Percentiles rank a stretch among this genome's conserved stretches.
Conservation (phyloP, 2,113 vertebrate species). For the Rhynchomys soricoides region DNA sequence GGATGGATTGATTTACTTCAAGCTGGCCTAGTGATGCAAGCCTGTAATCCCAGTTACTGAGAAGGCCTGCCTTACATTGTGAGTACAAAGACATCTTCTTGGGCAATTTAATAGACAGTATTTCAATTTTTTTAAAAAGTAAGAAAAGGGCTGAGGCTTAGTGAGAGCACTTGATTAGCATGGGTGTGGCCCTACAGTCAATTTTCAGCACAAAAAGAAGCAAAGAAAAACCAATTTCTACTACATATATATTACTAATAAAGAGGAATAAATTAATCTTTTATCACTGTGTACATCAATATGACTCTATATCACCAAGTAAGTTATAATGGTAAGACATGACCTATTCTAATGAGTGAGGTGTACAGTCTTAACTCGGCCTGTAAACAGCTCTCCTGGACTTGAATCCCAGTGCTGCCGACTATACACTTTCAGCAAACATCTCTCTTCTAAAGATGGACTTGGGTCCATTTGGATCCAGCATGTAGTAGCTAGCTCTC, state of each 20-base stretch:
- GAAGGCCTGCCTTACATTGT: neutral
- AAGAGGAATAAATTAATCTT: neutral
- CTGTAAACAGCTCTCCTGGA: neutral
- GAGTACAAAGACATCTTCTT: neutral
- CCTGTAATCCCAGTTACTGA: neutral
- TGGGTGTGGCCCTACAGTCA: neutral
- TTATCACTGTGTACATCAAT: neutral
- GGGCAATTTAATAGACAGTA: neutral
- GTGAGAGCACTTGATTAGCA: neutral
- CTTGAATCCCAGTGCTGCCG: neutral
- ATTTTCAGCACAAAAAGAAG: neutral
- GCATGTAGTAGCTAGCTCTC: neutral
- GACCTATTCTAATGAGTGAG: constrained; percentile 21
- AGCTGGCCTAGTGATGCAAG: neutral
- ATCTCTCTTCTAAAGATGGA: constrained; percentile 12
- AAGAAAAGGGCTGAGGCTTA: neutral
- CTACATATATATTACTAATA: neutral
- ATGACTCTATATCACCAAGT: neutral
- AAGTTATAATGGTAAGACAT: constrained; percentile 35
- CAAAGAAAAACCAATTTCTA: neutral
- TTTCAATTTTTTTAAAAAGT: neutral
- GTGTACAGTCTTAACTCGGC: neutral
- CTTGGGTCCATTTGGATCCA: neutral
- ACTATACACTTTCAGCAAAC: neutral
- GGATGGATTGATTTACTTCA: neutral